Base-by-base conservation (phyloP, 2,888 invertebrate species). In the Campopleginae sp. region DNA sequence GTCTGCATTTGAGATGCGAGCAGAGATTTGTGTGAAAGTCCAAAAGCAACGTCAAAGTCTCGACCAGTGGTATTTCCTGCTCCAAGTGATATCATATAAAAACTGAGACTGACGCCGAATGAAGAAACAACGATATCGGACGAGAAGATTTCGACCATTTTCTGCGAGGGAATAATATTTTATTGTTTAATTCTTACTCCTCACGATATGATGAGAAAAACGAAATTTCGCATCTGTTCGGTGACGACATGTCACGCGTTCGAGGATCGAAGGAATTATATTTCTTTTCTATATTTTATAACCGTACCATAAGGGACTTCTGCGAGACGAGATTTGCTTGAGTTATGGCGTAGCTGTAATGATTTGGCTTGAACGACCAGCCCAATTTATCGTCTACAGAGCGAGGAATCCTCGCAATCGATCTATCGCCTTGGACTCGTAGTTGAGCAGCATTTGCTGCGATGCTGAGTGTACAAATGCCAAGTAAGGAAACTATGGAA, bases 61-160 rank as follows among this genome's bases (percentile, higher is more conserved):
- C 72, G 5, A 14, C 89, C 87, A 10, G 92, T 93, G 4, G 88
- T 78, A 27, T 89, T 92, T 3, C 78, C 76, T 3, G 93, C 89
- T 4, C 93, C 93, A 48, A 82, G 88, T 42, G 90, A 83, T 8
- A 90, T 89, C 92, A 94, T 91, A 19, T 91, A 89, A n/a, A 93
- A 88, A 19, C 91, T 92, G 51, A 91, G 74, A 23, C 90, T 89
- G 5, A 91, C 91, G 66, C 94, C 94, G 31, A 94, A 76, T 0
- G 94, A 93, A 31, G 94, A 94, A 4, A 70, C 80, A 66, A 92
- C 89, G 4, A 92, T 79, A 86, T 92, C 92, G 7, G 86, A 87
- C 19, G 31, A 14, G 1, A 27, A 23, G 8, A n/a, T 27, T 23
- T 19, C 31, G 27, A 7, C 27, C 23, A 70, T 14, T 12, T 0